Base-by-base conservation (phyloP, 53 echinoderm and acorn worm genomes). In the Henricia sp. region DNA sequence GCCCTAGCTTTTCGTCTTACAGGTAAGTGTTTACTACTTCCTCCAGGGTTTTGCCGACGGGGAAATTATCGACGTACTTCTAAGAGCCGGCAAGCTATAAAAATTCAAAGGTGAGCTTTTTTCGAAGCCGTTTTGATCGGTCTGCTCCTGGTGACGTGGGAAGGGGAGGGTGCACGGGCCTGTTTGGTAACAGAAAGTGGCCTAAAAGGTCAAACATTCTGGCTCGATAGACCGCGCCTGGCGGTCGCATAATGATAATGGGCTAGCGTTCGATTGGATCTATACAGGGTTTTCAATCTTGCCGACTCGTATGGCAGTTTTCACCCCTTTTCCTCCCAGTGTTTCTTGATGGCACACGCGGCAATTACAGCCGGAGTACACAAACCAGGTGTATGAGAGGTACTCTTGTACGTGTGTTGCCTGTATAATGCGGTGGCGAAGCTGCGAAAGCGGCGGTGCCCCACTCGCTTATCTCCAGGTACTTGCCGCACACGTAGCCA, bases 21-120 rank as follows among this genome's bases (percentile, higher is more conserved):
- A 64, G 80, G 80, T 80, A 80, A 64, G 80, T 80, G 80, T 80
- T 80, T 80, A 80, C 80, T 50, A 46, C 46, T 44, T 80, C 35
- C 63, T 48, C 62, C 17, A 42, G 39, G 32, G 41, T 41, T 28
- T 62, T 62, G 44, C 35, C 19, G 23, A 10, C 62, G 62, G 57
- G 80, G 71, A 60, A 80, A 29, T 80, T 63, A 80, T 80, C 48
- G 80, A 80, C 50, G 80, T 80, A 19, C 27, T 64, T 63, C 80
- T 80, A 39, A 30, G 40, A 39, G 9, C 63, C 80, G 34, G 57
- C 63, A 62, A 80, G 63, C 80, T 63, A 80, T 64, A 80, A 52
- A 73, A 73, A 73, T 73, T 53, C 73, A 73, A 37, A 53, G 73
- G 53, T 50, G 73, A 30, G 36, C 73, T 2, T 37, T n/a, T n/a